Evolutionary conservation across 2,113 vertebrate genomes (phyloP).

Genomic region (Harpagus bidentatus): DNA sequence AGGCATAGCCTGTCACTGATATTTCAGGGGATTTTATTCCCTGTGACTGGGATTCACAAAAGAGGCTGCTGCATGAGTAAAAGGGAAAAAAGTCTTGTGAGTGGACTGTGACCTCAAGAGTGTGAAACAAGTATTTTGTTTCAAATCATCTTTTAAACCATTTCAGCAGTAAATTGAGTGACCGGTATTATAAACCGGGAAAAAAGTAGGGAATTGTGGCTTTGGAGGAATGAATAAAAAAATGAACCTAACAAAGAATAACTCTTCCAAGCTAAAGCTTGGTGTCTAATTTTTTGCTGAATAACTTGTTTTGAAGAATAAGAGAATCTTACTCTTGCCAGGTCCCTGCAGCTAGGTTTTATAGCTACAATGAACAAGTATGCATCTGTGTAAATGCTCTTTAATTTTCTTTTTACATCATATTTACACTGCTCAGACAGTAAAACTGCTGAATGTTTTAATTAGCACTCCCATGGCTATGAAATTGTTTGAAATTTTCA

Average conservation of each 20-base stretch:
- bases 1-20: neutral
- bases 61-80: neutral
- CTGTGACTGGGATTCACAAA: neutral
- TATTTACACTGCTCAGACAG: conserved; percentile 52
- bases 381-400: conserved; percentile 54
- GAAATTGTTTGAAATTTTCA: conserved; percentile 29
- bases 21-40: conserved; percentile 1
- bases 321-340: neutral
- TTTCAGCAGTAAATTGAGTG: neutral
- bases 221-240: conserved; percentile 1
- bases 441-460: conserved; percentile 54
- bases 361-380: conserved; percentile 47
- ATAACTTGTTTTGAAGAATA: conserved; percentile 11
- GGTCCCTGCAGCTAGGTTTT: conserved; percentile 41
- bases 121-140: conserved; percentile 49
- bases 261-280: neutral
- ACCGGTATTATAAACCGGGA: neutral
- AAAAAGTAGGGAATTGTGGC: neutral
- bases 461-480: conserved; percentile 40
- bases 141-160: conserved; percentile 15
- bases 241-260: conserved; percentile 3
- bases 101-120: conserved; percentile 15
- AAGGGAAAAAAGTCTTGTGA: neutral
- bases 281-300: conserved; percentile 5
- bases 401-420: conserved; percentile 45